Evolutionary conservation across 1,140 invertebrate species (phyloP).

Genomic region (Papilio xuthus): DNA sequence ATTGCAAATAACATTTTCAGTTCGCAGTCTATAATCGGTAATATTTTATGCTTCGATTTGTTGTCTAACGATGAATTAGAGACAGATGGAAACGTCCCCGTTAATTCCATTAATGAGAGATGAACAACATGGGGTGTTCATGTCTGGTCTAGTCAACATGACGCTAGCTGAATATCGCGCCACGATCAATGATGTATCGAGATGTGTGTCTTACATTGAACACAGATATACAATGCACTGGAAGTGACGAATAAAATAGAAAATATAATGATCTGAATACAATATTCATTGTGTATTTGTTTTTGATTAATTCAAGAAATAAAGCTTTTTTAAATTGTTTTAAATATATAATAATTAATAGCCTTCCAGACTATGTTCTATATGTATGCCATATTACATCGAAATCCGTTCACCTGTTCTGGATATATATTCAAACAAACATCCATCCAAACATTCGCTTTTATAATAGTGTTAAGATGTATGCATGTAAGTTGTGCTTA

Average conservation of each 20-base stretch:
- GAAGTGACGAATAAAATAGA: slow-evolving; percentile 27
- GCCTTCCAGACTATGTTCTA: too few species aligned
- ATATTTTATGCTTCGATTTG: slow-evolving; percentile 17
- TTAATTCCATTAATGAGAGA: slow-evolving; percentile 66
- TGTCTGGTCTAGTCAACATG: slow-evolving; percentile 66
- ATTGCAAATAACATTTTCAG: slow-evolving; percentile 19
- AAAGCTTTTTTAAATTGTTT: too few species aligned
- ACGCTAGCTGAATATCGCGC: slow-evolving; percentile 57
- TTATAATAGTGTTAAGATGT: too few species aligned
- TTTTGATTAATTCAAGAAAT: too few species aligned
- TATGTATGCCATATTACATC: too few species aligned
- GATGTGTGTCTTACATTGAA: slow-evolving; percentile 52
- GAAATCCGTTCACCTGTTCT: too few species aligned
- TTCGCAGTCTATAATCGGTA: not conserved
- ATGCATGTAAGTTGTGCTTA: too few species aligned
- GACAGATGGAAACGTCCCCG: slow-evolving; percentile 49
- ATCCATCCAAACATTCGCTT: too few species aligned
- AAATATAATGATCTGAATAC: not conserved
- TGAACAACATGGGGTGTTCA: slow-evolving; percentile 56
- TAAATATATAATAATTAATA: too few species aligned
- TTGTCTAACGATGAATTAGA: slow-evolving; percentile 39
- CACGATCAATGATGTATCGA: slow-evolving; percentile 70
- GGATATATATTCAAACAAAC: too few species aligned
- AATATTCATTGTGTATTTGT: too few species aligned
- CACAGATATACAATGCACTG: slow-evolving; percentile 26